A percentile compares a stretch with the other conserved stretches of the same genome.
These are phyloP conservation scores for Torymus texanus DNA, from an alignment of 2,888 invertebrate species.

Conservation along the genomic window DNA sequence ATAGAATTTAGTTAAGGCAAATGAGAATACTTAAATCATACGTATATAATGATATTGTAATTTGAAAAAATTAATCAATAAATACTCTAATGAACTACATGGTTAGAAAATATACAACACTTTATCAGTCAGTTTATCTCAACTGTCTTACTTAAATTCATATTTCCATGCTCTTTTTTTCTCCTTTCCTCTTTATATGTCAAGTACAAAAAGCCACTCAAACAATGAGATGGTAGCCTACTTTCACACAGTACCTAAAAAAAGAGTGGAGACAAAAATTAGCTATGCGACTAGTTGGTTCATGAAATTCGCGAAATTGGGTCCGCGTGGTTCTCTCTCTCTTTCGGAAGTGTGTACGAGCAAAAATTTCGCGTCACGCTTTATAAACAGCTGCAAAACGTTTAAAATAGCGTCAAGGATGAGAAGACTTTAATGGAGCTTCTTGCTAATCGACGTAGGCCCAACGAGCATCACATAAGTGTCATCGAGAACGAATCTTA, in stretches of 20 bases:
- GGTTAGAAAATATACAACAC: not conserved
- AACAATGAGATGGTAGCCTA: not conserved
- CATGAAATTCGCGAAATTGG: conserved; percentile 2
- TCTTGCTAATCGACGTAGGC: conserved; percentile 42
- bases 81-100: too few species aligned
- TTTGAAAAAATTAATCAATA: too few species aligned
- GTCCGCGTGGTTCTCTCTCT: not conserved
- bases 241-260: not conserved
- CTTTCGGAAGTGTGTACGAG: not conserved
- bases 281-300: not conserved
- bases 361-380: conserved; percentile 6
- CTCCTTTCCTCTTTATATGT: not conserved
- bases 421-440: conserved; percentile 38
- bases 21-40: too few species aligned
- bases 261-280: not conserved
- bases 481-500: conserved; percentile 41
- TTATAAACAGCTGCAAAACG: not conserved
- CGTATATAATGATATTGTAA: too few species aligned
- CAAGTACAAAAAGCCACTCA: conserved; percentile 12
- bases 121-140: not conserved
- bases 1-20: too few species aligned
- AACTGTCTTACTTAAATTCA: not conserved
- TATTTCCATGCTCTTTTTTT: not conserved
- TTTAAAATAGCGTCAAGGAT: conserved; percentile 38
- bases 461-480: conserved; percentile 17